Evolutionary conservation across 2,113 vertebrate species (phyloP), one percentile per base, ranked within the genome.

Genomic region (Cinclus mexicanus): DNA sequence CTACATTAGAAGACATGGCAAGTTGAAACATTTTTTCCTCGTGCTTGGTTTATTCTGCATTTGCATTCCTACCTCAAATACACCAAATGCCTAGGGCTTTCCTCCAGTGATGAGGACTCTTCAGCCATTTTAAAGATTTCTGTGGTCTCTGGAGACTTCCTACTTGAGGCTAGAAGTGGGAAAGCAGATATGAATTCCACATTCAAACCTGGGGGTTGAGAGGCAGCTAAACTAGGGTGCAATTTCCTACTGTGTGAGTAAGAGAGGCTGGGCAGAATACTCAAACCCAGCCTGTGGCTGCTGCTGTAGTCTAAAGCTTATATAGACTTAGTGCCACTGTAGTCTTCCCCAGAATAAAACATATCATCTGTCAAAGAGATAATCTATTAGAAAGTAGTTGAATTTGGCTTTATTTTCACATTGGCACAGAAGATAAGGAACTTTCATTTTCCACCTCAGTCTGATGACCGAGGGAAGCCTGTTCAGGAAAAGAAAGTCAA

Each of bases 121-220:
- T 82, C 82, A 91, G 78, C 46, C 91, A 77, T 94, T 95, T 94
- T 91, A 81, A 80, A 55, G 64, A 91, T 77, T 94, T 94, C 78
- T 93, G 63, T 91, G 87, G 64, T 96, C 63, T 93, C 47, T 59
- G 47, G 67, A 89, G 87, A n/a, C 47, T 85, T 95, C 59, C 85
- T 70, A 23, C 39, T 76, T 67, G 42, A 86, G 63, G 75, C 79
- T 63, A 91, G 67, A 86, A 95, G 47, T 74, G 55, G 77, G 47
- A 90, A 83, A 70, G 49, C 82, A 83, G 75, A 91, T 63, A 83
- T 4, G 10, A 87, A 93, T 82, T 91, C 57, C 31, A 28, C 46
- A 65, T 64, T 87, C 81, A 91, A 5, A 79, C 53, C 59, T 23
- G 29, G 26, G 39, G 56, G 39, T 19, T 72, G 50, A 77, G 75